Conservation (phyloP, 2,888 invertebrate genomes). For the Drosophila borealis region DNA sequence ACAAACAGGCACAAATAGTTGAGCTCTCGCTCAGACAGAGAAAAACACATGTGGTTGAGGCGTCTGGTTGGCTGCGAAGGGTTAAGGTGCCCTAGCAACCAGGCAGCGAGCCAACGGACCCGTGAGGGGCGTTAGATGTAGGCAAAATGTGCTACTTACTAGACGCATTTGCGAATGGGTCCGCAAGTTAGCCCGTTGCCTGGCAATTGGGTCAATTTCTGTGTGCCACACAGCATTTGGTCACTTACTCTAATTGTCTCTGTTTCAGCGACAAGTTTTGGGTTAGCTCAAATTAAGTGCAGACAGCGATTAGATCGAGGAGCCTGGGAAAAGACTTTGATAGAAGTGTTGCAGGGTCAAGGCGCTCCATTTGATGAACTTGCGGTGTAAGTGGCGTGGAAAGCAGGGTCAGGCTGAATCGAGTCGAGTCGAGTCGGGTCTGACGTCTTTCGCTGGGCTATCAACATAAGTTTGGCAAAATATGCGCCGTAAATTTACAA, state of each 20-base stretch:
- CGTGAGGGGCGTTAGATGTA: conserved; percentile 50
- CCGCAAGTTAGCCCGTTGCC: conserved; percentile 11
- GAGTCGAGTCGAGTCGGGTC: conserved; percentile 3
- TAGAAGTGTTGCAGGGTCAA: conserved; percentile 54
- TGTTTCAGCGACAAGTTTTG: conserved; percentile 44
- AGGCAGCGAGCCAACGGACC: conserved; percentile 3
- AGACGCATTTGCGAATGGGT: conserved; percentile 7
- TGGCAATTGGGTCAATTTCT: conserved; percentile 42
- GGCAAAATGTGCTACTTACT: conserved; percentile 66
- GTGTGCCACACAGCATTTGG: conserved; percentile 56
- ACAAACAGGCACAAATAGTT: conserved; percentile 41
- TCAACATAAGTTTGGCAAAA: conserved; percentile 66
- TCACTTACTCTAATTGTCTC: conserved; percentile 74
- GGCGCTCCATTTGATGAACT: conserved; percentile 63
- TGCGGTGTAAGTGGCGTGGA: conserved; percentile 5
- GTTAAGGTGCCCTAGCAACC: conserved; percentile 58
- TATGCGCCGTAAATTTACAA: conserved; percentile 63
- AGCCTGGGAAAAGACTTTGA: conserved; percentile 4
- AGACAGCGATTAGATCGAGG: conserved; percentile 64
- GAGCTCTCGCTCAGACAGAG: conserved; percentile 21
- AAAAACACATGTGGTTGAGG: conserved; percentile 72
- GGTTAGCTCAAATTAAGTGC: conserved; percentile 69
- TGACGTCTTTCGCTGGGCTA: conserved; percentile 25
- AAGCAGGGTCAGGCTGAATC: background rate
- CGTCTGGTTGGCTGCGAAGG: conserved; percentile 57